phyloP scores from a whole-genome alignment of 2,113 vertebrate species.

The Cheilinus undulatus region DNA sequence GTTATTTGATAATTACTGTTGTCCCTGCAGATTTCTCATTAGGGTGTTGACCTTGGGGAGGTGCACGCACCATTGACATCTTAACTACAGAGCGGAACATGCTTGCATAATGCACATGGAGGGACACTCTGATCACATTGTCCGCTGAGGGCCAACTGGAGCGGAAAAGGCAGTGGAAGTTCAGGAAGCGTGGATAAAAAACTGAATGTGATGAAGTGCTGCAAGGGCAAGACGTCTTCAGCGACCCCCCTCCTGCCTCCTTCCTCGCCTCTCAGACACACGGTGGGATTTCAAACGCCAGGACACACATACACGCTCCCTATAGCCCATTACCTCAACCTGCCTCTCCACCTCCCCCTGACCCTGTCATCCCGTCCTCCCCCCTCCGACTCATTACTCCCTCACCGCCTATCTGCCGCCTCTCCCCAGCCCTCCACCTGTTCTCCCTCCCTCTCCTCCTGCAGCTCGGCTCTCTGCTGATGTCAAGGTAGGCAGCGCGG shows the following conservation, averaged over 20 bases:
- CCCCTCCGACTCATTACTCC: constrained; percentile 71
- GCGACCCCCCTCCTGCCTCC: constrained; percentile 1
- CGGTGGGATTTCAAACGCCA: constrained; percentile 22
- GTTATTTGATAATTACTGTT: constrained; percentile 77
- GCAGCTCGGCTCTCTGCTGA: constrained; percentile 59
- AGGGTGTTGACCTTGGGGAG: constrained; percentile 79
- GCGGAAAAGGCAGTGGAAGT: constrained; percentile 78
- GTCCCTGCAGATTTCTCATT: constrained; percentile 78
- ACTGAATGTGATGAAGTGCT: constrained; percentile 70
- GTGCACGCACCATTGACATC: constrained; percentile 78
- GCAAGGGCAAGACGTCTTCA: constrained; percentile 71
- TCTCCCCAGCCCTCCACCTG: constrained; percentile 71
- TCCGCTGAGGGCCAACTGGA: constrained; percentile 72
- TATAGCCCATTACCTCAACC: constrained; percentile 73
- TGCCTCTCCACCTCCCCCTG: constrained; percentile 67
- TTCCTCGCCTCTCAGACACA: neutral
- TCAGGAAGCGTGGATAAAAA: constrained; percentile 76
- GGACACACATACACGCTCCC: constrained; percentile 51
- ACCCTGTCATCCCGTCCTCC: constrained; percentile 69
- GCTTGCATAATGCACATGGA: constrained; percentile 58
- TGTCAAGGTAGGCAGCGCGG: constrained; percentile 60
- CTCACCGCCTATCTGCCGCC: constrained; percentile 61
- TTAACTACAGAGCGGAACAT: constrained; percentile 71
- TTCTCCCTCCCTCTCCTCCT: constrained; percentile 52
- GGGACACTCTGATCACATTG: constrained; percentile 72